These are phyloP conservation scores for Loxodonta africana DNA, from an alignment of 2,113 vertebrate genomes.

Conservation along the genomic window DNA sequence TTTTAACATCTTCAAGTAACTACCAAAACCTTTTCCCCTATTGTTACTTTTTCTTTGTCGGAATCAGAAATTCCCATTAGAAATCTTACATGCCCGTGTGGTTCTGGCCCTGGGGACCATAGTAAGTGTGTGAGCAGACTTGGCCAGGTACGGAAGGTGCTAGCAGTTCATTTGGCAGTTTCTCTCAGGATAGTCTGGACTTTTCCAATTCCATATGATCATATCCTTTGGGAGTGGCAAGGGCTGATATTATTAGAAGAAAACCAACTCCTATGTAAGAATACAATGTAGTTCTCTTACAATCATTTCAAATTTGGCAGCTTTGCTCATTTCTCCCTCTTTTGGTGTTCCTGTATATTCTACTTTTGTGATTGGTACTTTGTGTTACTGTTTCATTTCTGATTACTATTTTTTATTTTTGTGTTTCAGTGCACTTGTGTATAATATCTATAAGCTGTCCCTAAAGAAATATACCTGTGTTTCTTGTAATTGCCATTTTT, in stretches of 20 bases:
- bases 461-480: conserved; percentile 24
- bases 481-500: conserved; percentile 21
- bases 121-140: not conserved
- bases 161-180: not conserved
- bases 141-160: not conserved
- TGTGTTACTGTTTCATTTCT: conserved; percentile 58
- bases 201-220: not conserved
- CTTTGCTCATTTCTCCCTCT: conserved; percentile 17
- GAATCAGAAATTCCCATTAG: conserved; percentile 10
- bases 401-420: conserved; percentile 20
- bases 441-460: not conserved
- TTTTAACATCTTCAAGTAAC: not conserved
- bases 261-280: not conserved
- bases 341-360: conserved; percentile 5
- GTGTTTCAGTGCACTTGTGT: conserved; percentile 15
- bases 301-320: not conserved
- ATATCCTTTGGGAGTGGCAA: not conserved
- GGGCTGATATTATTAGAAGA: not conserved
- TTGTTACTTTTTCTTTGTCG: not conserved
- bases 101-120: not conserved
- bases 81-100: not conserved
- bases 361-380: conserved; percentile 29
- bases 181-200: not conserved
- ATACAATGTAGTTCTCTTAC: not conserved
- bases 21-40: not conserved